These are phyloP conservation scores for Idris sp. DNA, from an alignment of 1,140 invertebrate species.

Conservation along the genomic window DNA sequence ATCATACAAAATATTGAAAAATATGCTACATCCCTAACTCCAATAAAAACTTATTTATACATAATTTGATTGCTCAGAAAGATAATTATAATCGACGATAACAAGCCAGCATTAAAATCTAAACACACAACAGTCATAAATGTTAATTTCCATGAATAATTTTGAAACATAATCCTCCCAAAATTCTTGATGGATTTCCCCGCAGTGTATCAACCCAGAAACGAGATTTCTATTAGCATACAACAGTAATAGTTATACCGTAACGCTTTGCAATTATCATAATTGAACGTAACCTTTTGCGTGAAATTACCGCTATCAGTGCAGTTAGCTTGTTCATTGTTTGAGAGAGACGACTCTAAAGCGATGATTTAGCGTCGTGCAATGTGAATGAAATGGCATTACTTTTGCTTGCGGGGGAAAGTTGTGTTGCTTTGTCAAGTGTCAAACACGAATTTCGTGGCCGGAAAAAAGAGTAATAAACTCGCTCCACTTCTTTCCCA, in stretches of 20 bases:
- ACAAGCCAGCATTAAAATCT: too few species aligned
- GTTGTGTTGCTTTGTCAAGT: conserved; percentile 41
- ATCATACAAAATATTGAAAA: too few species aligned
- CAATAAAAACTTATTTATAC: too few species aligned
- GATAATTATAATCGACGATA: too few species aligned
- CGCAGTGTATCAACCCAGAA: too few species aligned
- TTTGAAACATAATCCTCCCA: too few species aligned
- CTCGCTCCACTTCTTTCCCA: conserved; percentile 50
- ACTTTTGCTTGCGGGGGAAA: conserved; percentile 20
- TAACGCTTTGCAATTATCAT: conserved; percentile 50
- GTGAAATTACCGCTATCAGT: conserved; percentile 39
- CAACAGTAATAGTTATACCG: conserved; percentile 51
- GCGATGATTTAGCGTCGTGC: conserved; percentile 9
- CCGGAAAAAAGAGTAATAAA: conserved; percentile 31
- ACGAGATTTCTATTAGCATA: conserved; percentile 45
- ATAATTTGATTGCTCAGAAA: too few species aligned
- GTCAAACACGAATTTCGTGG: conserved; percentile 45
- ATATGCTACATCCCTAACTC: too few species aligned
- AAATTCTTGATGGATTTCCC: too few species aligned
- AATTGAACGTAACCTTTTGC: conserved; percentile 48
- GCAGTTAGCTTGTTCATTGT: conserved; percentile 29
- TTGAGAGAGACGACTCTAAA: conserved; percentile 8
- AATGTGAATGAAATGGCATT: conserved; percentile 32
- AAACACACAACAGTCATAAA: too few species aligned
- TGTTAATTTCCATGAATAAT: too few species aligned